A percentile compares a stretch with the other conserved stretches of the same genome.
Evolutionary conservation across 2,113 vertebrate genomes (phyloP).

Genomic region (Dicaeum eximium): DNA sequence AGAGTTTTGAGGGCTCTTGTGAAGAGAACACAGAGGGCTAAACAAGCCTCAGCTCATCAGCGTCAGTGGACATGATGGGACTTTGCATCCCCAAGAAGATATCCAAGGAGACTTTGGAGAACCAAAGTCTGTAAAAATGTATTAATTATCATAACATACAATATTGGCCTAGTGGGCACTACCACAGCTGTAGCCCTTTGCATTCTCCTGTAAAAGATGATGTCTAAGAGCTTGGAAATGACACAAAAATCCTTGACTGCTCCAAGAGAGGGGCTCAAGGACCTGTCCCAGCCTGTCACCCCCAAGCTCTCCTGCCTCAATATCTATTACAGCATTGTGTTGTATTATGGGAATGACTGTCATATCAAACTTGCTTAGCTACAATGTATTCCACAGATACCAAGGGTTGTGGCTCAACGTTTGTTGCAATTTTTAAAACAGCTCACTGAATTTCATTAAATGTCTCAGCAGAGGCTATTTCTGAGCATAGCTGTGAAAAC

Average conservation of each 20-base stretch:
- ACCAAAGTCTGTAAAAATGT: not conserved
- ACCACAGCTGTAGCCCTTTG: not conserved
- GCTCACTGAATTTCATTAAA: not conserved
- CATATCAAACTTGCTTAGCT: not conserved
- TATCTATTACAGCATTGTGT: not conserved
- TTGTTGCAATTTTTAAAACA: constrained; percentile 3
- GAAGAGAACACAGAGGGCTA: not conserved
- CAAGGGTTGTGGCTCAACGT: not conserved
- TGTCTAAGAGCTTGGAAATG: not conserved
- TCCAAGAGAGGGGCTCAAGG: not conserved
- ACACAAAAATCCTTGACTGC: not conserved
- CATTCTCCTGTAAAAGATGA: not conserved
- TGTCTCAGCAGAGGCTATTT: not conserved
- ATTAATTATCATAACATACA: not conserved
- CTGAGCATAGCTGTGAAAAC: not conserved
- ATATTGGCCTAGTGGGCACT: not conserved
- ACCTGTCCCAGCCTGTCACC: not conserved
- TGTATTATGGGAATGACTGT: not conserved
- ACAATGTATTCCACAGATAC: not conserved
- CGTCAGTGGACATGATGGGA: not conserved
- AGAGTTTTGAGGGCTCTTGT: not conserved
- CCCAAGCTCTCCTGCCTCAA: not conserved
- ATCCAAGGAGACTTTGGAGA: not conserved
- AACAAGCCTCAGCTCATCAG: not conserved
- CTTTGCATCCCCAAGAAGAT: not conserved